These are phyloP conservation scores for Pterostichus niger DNA, from an alignment of 2,888 invertebrate species.

Conservation along the genomic window DNA sequence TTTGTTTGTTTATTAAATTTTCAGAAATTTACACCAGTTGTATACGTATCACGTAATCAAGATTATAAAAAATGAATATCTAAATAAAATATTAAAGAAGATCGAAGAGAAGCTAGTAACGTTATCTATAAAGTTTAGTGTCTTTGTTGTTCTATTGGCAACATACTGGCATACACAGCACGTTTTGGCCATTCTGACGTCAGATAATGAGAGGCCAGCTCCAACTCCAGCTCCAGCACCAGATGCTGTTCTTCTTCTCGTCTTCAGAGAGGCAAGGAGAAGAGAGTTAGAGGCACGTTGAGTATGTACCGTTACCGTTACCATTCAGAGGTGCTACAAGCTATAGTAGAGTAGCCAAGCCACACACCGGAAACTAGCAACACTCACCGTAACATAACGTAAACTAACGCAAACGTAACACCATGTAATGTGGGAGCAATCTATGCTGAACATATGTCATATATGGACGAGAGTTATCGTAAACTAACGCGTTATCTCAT, in stretches of 20 bases:
- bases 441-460: slow-evolving; percentile 31
- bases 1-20: no score
- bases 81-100: no score
- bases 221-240: slow-evolving; percentile 1
- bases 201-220: slow-evolving; percentile 34
- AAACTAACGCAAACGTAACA: slow-evolving; percentile 17
- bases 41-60: no score
- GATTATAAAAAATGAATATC: no score
- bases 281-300: slow-evolving; percentile 42
- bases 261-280: not conserved
- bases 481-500: not conserved
- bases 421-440: slow-evolving; percentile 43
- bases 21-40: no score
- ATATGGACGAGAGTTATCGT: slow-evolving; percentile 8
- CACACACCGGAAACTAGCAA: no score
- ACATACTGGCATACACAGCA: not conserved
- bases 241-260: slow-evolving; percentile 23
- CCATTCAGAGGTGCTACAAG: slow-evolving; percentile 29
- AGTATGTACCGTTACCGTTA: slow-evolving; percentile 48
- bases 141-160: slow-evolving; percentile 1
- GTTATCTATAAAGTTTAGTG: not conserved
- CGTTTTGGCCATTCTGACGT: slow-evolving; percentile 47
- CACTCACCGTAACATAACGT: slow-evolving; percentile 19
- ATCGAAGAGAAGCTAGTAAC: not conserved
- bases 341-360: not conserved